phyloP scores from a whole-genome alignment of 2,888 invertebrate genomes.

The Prosapia bicincta region DNA sequence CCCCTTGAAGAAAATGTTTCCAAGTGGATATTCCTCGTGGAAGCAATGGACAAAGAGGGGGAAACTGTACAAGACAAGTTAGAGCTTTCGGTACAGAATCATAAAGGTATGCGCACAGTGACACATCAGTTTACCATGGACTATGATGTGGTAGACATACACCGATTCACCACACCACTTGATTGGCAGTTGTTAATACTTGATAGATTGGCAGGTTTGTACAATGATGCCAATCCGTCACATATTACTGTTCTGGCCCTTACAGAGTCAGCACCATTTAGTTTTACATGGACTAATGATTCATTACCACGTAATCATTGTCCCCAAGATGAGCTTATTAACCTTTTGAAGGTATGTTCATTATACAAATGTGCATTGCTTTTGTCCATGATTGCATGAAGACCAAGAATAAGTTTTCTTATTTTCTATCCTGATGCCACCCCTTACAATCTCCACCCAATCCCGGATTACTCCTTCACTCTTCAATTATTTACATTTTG shows the following conservation, averaged over 20 bases:
- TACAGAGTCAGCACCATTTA: constrained; percentile 53
- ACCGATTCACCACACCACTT: constrained; percentile 44
- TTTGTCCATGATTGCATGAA: background rate
- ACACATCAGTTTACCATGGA: constrained; percentile 54
- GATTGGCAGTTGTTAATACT: constrained; percentile 72
- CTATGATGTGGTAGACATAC: background rate
- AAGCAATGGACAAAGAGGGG: constrained; percentile 77
- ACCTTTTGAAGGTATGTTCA: constrained; percentile 58
- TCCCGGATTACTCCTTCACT: too few relatives aligned
- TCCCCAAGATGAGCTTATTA: constrained; percentile 68
- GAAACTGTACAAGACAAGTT: constrained; percentile 66
- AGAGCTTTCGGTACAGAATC: constrained; percentile 64
- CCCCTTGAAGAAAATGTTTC: constrained; percentile 80
- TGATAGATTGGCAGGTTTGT: constrained; percentile 51
- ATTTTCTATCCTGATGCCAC: too few relatives aligned
- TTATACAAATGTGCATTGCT: too few relatives aligned
- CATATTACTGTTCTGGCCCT: constrained; percentile 68
- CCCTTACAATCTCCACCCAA: too few relatives aligned
- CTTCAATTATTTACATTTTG: too few relatives aligned
- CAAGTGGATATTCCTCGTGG: constrained; percentile 73
- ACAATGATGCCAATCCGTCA: constrained; percentile 51
- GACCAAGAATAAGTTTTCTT: too few relatives aligned
- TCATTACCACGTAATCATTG: constrained; percentile 75
- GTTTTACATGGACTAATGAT: constrained; percentile 83
- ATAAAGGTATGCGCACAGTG: constrained; percentile 70